Conservation (phyloP, 1,140 invertebrate genomes). For the Hyles euphorbiae region DNA sequence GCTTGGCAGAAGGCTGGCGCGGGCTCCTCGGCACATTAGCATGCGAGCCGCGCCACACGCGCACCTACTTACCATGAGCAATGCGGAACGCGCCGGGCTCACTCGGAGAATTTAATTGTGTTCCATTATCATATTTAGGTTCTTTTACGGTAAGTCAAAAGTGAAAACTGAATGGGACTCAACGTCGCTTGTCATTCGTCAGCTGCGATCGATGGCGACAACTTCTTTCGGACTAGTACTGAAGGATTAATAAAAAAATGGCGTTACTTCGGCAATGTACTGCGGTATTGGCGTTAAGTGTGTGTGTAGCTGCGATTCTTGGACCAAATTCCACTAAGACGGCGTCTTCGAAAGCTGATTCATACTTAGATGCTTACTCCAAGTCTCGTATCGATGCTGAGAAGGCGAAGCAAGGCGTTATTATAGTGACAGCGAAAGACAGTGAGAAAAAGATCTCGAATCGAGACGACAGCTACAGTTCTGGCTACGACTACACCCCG, state of each 20-base stretch:
- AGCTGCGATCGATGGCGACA: slow-evolving; percentile 64
- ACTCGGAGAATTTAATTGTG: slow-evolving; percentile 73
- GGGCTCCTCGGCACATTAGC: slow-evolving; percentile 46
- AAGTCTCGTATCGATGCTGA: slow-evolving; percentile 65
- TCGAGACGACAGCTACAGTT: slow-evolving; percentile 55
- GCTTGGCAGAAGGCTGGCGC: slow-evolving; percentile 52
- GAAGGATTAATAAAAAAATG: slow-evolving; percentile 45
- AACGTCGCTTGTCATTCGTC: slow-evolving; percentile 60
- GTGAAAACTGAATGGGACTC: slow-evolving; percentile 68
- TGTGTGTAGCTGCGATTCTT: slow-evolving; percentile 52
- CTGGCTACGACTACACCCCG: slow-evolving; percentile 60
- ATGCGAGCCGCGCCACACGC: slow-evolving; percentile 39
- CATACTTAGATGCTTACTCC: slow-evolving; percentile 64
- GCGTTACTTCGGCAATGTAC: slow-evolving; percentile 36
- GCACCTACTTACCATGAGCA: slow-evolving; percentile 69
- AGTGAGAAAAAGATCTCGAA: slow-evolving; percentile 63
- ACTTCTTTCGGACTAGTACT: slow-evolving; percentile 52
- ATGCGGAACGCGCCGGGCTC: slow-evolving; percentile 67
- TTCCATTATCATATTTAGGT: slow-evolving; percentile 74
- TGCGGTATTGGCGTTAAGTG: slow-evolving; percentile 36
- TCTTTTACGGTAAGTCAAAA: slow-evolving; percentile 74
- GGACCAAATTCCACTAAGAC: slow-evolving; percentile 55
- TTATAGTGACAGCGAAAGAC: slow-evolving; percentile 67
- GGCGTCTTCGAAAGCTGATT: slow-evolving; percentile 47
- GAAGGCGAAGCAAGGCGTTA: slow-evolving; percentile 62